phyloP scores from a whole-genome alignment of 2,888 invertebrate species.

The Acrobasis consociella region DNA sequence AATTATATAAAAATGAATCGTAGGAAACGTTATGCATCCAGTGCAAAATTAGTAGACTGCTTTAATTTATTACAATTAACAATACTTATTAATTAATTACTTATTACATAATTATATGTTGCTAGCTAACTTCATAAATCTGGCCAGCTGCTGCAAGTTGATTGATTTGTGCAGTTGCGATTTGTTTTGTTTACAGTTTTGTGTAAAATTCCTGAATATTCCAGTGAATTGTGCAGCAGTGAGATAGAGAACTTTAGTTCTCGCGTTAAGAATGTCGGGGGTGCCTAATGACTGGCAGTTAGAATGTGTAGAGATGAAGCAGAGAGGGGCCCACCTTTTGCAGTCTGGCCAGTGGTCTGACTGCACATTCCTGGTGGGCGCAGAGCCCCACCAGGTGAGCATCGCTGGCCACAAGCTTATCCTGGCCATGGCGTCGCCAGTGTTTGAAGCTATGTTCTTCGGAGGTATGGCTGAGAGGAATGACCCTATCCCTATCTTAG shows the following conservation, averaged over 20 bases:
- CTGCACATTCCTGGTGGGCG: constrained; percentile 91
- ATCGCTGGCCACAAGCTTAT: constrained; percentile 90
- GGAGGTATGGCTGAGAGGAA: constrained; percentile 91
- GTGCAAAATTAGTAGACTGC: neutral
- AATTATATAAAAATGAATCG: too few species aligned
- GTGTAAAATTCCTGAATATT: neutral
- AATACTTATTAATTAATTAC: too few species aligned
- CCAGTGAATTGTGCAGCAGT: neutral
- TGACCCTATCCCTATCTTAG: constrained; percentile 90
- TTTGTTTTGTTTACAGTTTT: neutral
- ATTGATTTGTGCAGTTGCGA: neutral
- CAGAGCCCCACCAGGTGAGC: constrained; percentile 88
- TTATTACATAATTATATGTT: neutral
- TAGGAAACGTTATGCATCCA: too few species aligned
- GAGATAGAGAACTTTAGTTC: neutral
- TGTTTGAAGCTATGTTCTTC: constrained; percentile 94
- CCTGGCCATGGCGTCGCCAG: constrained; percentile 93
- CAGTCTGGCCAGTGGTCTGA: constrained; percentile 92
- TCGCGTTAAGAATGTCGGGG: constrained; percentile 67
- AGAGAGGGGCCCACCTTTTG: constrained; percentile 88
- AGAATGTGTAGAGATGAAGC: constrained; percentile 86
- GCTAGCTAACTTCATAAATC: neutral
- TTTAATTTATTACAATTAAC: neutral
- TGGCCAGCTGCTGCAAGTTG: neutral
- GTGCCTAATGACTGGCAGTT: constrained; percentile 90